Conservation (phyloP, 2,888 invertebrate genomes). For the Hypselothyrea guttata region DNA sequence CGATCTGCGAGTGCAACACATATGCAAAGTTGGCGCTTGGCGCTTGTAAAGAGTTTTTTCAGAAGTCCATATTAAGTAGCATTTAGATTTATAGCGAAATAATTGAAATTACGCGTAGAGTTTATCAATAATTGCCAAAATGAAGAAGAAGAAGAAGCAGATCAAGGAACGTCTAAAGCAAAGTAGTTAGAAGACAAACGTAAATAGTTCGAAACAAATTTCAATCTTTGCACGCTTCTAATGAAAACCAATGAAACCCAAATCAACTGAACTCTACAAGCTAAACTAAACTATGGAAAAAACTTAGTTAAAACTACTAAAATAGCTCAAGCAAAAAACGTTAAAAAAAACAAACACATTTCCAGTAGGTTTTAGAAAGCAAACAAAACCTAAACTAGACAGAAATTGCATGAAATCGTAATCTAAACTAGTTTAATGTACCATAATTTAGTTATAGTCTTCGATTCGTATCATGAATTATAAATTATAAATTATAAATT, state of each 20-base stretch:
- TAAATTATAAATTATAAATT: slow-evolving; percentile 10
- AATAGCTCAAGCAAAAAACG: slow-evolving; percentile 7
- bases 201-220: slow-evolving; percentile 19
- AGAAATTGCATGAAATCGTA: slow-evolving; percentile 45
- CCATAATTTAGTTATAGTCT: slow-evolving; percentile 42
- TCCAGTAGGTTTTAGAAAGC: slow-evolving; percentile 50
- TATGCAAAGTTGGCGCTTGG: slow-evolving; percentile 37
- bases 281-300: slow-evolving; percentile 8
- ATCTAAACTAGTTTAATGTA: slow-evolving; percentile 17
- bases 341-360: slow-evolving; percentile 43
- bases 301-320: neutral
- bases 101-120: slow-evolving; percentile 26
- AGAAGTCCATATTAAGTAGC: slow-evolving; percentile 69
- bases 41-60: slow-evolving; percentile 44
- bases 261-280: neutral
- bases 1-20: slow-evolving; percentile 9
- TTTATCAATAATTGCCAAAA: slow-evolving; percentile 62
- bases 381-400: neutral
- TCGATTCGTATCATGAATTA: slow-evolving; percentile 40
- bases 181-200: slow-evolving; percentile 10
- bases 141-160: slow-evolving; percentile 1
- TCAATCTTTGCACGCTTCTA: slow-evolving; percentile 40
- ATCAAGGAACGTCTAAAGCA: neutral
- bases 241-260: slow-evolving; percentile 5
- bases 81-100: slow-evolving; percentile 58